phyloP scores from a whole-genome alignment of 2,888 invertebrate genomes.

The Stramonita haemastoma region DNA sequence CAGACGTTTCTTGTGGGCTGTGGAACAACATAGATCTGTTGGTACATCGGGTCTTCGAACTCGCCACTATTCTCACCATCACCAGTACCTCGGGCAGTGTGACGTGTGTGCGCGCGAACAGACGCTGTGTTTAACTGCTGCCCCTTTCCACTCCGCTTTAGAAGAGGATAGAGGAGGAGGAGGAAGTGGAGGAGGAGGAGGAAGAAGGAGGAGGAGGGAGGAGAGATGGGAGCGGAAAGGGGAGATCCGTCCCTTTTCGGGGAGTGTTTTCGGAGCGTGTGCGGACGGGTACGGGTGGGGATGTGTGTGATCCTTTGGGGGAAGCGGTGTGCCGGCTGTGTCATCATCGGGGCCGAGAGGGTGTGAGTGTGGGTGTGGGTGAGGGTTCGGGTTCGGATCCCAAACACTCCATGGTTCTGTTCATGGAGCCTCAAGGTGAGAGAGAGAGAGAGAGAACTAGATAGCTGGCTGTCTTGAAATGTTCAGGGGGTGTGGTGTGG shows the following conservation, averaged over 20 bases:
- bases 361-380: too few species aligned
- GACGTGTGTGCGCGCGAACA: slow-evolving; percentile 25
- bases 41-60: neutral
- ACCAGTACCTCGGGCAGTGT: neutral
- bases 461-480: neutral
- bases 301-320: slow-evolving; percentile 36
- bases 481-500: neutral
- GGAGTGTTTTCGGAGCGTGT: slow-evolving; percentile 12
- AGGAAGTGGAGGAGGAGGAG: neutral
- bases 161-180: neutral
- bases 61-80: neutral
- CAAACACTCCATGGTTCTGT: slow-evolving; percentile 55
- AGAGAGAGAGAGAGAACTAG: too few species aligned
- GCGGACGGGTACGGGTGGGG: slow-evolving; percentile 39
- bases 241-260: slow-evolving; percentile 2
- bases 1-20: slow-evolving; percentile 27
- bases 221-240: neutral
- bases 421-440: slow-evolving; percentile 58
- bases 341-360: too few species aligned
- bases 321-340: too few species aligned
- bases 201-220: neutral
- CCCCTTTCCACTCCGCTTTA: neutral
- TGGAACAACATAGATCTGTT: slow-evolving; percentile 14
- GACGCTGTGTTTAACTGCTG: neutral
- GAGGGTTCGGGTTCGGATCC: slow-evolving; percentile 15